These are phyloP conservation scores for Catocala nupta DNA, from an alignment of 2,888 invertebrate species.

Conservation along the genomic window DNA sequence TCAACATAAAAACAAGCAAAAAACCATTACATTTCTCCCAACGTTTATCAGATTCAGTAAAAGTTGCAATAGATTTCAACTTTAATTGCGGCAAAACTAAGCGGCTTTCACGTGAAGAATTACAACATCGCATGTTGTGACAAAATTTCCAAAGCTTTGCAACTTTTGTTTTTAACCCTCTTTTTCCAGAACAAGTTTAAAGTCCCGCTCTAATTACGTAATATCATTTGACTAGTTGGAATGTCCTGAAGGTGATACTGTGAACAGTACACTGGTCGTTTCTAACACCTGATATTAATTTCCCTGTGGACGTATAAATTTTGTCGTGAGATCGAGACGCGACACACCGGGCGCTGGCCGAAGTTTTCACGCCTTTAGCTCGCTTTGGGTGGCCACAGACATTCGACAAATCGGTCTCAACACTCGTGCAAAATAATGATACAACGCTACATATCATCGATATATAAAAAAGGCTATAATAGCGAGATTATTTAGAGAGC, in stretches of 20 bases:
- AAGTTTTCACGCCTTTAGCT: conserved; percentile 39
- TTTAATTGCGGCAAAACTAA: conserved; percentile 11
- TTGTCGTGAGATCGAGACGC: conserved; percentile 66
- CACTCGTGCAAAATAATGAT: too few relatives aligned
- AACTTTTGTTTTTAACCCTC: not conserved
- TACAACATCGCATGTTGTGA: conserved; percentile 4
- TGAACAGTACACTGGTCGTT: conserved; percentile 44
- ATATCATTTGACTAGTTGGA: conserved; percentile 23
- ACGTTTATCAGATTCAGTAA: not conserved
- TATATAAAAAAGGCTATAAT: too few relatives aligned
- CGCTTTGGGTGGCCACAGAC: conserved; percentile 11
- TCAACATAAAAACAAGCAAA: not conserved
- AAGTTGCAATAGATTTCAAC: conserved; percentile 4
- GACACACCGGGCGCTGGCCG: conserved; percentile 52
- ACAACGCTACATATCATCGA: too few relatives aligned
- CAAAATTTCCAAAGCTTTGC: not conserved
- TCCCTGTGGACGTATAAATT: conserved; percentile 84
- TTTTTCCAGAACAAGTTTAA: conserved; percentile 18
- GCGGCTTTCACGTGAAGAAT: conserved; percentile 2
- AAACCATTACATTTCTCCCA: not conserved
- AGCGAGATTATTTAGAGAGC: too few relatives aligned
- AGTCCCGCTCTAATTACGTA: conserved; percentile 42
- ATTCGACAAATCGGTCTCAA: not conserved
- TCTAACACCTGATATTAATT: conserved; percentile 82
- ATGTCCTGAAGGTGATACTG: conserved; percentile 30